phyloP scores from a whole-genome alignment of 2,888 invertebrate species.

The Meteorus colon region DNA sequence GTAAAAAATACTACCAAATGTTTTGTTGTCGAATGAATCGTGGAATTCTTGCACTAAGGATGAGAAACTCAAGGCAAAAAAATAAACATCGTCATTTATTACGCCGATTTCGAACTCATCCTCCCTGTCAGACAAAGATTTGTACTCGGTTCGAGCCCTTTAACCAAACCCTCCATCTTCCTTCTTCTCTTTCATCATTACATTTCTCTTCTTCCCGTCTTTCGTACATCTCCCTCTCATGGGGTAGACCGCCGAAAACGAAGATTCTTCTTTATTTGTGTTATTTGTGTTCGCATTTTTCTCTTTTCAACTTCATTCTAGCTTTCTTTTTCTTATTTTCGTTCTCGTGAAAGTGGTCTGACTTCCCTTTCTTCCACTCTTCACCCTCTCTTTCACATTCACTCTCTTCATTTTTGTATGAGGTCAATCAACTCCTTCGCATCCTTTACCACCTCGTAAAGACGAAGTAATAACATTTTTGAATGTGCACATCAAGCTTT shows the following conservation, averaged over 20 bases:
- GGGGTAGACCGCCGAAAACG: slow-evolving; percentile 39
- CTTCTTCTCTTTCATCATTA: not conserved
- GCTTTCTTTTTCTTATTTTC: slow-evolving; percentile 45
- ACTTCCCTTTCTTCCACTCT: slow-evolving; percentile 35
- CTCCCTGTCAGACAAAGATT: slow-evolving; percentile 1
- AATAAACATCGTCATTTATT: not conserved
- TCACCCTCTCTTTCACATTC: slow-evolving; percentile 15
- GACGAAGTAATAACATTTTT: not conserved
- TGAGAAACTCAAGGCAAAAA: not conserved
- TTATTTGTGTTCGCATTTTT: slow-evolving; percentile 41
- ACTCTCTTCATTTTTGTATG: slow-evolving; percentile 29
- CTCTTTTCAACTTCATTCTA: slow-evolving; percentile 32
- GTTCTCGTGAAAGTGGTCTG: slow-evolving; percentile 43
- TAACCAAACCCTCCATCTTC: not conserved
- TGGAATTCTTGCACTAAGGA: not conserved
- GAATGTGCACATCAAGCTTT: not conserved
- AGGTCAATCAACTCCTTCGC: slow-evolving; percentile 29
- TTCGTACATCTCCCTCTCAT: slow-evolving; percentile 27
- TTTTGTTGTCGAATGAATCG: not conserved
- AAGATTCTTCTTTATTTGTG: slow-evolving; percentile 47
- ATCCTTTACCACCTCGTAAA: slow-evolving; percentile 19
- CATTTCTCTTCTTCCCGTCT: slow-evolving; percentile 16
- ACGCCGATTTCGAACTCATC: not conserved
- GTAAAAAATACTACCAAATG: not conserved
- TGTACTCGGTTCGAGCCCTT: not conserved